A percentile compares a stretch with the other conserved stretches of the same genome.
Evolutionary conservation across 2,888 invertebrate species (phyloP).

Genomic region (Ophion costatus): DNA sequence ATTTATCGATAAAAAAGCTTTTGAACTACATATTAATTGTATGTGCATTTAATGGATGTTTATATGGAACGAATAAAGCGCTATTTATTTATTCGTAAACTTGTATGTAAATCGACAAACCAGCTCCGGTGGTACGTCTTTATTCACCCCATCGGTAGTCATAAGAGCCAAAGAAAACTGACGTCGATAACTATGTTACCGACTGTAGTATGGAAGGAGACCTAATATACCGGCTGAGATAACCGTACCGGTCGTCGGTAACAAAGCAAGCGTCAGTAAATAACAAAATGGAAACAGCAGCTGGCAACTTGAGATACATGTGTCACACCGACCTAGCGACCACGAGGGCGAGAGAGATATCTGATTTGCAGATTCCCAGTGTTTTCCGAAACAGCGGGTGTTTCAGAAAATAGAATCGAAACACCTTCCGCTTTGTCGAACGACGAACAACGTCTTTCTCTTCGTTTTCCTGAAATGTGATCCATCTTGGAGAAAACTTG

Average conservation of each 20-base stretch:
- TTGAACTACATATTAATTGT: constrained; percentile 51
- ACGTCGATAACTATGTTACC: no score
- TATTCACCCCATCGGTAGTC: background rate
- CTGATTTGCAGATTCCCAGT: no score
- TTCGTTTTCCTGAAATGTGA: no score
- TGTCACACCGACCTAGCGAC: no score
- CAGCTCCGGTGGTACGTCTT: background rate
- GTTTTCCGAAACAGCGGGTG: no score
- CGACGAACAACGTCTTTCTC: no score
- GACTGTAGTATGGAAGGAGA: no score
- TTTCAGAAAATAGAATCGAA: no score
- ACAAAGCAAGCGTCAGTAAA: background rate
- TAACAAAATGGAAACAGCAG: background rate
- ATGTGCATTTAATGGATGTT: constrained; percentile 46
- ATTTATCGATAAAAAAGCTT: constrained; percentile 9
- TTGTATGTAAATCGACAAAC: background rate
- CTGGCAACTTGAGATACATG: background rate
- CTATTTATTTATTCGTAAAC: constrained; percentile 29
- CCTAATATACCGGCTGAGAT: background rate
- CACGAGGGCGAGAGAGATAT: no score
- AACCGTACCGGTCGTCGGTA: background rate
- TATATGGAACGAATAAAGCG: constrained; percentile 51
- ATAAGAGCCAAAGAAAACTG: no score
- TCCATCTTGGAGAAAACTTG: no score
- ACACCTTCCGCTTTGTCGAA: no score